Percentiles rank a stretch among this genome's conserved stretches.
phyloP scores from a whole-genome alignment of 2,797 vertebrate species.

The Rousettus madagascariensis region DNA sequence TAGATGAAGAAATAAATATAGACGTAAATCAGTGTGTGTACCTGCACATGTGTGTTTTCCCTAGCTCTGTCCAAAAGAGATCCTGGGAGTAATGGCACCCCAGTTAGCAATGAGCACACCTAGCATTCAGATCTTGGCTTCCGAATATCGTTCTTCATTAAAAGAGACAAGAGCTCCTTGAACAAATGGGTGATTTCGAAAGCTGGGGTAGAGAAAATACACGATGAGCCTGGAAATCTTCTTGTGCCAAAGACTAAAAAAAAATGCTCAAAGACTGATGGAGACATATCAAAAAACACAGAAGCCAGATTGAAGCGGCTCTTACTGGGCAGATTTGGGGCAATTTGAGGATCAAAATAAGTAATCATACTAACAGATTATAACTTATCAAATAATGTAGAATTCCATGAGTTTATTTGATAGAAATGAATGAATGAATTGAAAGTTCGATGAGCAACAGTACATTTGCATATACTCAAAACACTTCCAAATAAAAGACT shows the following conservation, averaged over 20 bases:
- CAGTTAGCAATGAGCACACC: background rate
- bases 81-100: background rate
- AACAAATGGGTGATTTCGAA: background rate
- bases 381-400: background rate
- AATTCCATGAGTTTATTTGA: background rate
- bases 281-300: background rate
- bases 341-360: background rate
- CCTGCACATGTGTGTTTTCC: background rate
- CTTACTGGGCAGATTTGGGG: background rate
- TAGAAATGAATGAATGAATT: background rate
- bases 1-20: background rate
- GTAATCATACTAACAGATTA: background rate
- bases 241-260: background rate
- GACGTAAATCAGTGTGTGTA: background rate
- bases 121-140: background rate
- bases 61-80: background rate
- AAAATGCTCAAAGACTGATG: background rate
- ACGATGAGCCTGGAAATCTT: background rate
- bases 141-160: background rate
- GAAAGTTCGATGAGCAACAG: background rate
- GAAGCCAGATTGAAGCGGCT: background rate
- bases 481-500: background rate
- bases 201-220: background rate
- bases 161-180: background rate
- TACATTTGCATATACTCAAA: background rate